Evolutionary conservation across 2,113 vertebrate genomes (phyloP).

Genomic region (Heteronetta atricapilla): DNA sequence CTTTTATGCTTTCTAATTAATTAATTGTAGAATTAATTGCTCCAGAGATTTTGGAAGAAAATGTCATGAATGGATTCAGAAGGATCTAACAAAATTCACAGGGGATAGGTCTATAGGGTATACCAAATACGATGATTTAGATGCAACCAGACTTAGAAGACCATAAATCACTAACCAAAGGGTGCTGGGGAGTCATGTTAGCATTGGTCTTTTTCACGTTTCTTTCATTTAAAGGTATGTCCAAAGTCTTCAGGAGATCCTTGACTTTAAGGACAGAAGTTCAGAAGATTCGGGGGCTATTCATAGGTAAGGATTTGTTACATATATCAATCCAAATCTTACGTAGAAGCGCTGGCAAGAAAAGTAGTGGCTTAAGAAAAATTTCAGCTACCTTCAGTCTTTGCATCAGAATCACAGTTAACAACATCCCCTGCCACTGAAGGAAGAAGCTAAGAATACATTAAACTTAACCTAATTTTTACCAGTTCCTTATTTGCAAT

Average conservation of each 20-base stretch:
- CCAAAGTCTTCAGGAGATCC: slow-evolving; percentile 93
- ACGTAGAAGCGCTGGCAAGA: background rate
- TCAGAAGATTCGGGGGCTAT: slow-evolving; percentile 83
- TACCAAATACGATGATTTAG: background rate
- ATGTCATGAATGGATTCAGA: background rate
- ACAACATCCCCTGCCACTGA: background rate
- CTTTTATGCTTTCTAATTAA: slow-evolving; percentile 13
- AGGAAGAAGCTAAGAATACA: background rate
- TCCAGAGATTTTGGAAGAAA: background rate
- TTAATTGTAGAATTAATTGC: background rate
- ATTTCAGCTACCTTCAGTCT: background rate
- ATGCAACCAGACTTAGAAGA: background rate
- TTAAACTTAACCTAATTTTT: background rate
- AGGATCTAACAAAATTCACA: background rate
- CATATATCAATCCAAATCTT: background rate
- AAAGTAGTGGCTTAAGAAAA: background rate
- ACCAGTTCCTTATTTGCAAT: background rate
- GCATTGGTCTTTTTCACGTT: background rate
- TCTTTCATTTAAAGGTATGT: slow-evolving; percentile 85
- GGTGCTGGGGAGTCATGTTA: background rate
- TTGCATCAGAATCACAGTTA: background rate
- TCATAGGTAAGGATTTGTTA: slow-evolving; percentile 81
- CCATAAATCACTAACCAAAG: background rate
- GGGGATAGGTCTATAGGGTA: background rate
- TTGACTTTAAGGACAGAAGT: slow-evolving; percentile 92